These are phyloP conservation scores for Rhinopomastus cyanomelas DNA, from an alignment of 2,113 vertebrate species.

Conservation along the genomic window DNA sequence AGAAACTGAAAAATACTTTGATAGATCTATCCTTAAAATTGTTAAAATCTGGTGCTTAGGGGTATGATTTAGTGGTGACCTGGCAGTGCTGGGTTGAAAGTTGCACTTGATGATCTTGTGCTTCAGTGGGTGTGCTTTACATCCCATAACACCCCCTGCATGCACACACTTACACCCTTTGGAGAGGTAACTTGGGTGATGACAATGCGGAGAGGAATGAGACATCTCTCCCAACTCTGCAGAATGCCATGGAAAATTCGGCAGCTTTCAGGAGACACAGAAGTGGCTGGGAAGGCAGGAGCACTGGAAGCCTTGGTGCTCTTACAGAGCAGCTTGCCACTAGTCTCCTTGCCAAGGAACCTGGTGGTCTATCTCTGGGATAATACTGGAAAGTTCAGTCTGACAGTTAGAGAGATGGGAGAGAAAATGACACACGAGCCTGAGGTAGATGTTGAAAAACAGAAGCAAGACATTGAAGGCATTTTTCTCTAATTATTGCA, in stretches of 20 bases:
- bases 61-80: no score
- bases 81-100: no score
- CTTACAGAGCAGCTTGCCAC: background rate
- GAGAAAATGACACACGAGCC: background rate
- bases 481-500: background rate
- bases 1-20: background rate
- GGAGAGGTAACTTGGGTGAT: background rate
- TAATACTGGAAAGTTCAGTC: background rate
- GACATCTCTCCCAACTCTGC: background rate
- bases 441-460: background rate
- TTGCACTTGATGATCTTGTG: no score
- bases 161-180: background rate
- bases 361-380: background rate
- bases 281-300: background rate
- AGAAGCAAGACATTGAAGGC: background rate
- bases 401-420: background rate
- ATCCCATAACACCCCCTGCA: no score
- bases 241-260: background rate
- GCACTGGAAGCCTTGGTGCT: background rate
- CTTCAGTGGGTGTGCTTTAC: no score
- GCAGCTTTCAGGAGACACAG: background rate
- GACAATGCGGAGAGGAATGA: background rate
- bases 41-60: no score
- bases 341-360: constrained; percentile 6
- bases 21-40: background rate